A percentile compares a stretch with the other conserved stretches of the same genome.
These are phyloP conservation scores for Sebastes reedi DNA, from an alignment of 2,797 vertebrate genomes.

Conservation along the genomic window DNA sequence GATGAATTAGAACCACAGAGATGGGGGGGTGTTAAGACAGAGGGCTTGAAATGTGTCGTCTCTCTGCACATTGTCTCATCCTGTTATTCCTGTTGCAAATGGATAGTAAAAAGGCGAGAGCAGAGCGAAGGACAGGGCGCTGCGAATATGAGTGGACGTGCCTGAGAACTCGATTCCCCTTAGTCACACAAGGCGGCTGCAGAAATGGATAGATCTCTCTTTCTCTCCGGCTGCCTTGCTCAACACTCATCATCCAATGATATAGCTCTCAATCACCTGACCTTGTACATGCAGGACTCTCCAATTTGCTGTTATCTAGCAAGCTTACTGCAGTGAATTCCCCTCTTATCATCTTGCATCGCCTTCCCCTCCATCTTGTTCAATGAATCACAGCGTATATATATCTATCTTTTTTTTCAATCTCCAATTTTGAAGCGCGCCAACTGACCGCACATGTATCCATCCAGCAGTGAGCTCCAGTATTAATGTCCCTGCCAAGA, in stretches of 20 bases:
- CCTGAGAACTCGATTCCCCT: conserved; percentile 12
- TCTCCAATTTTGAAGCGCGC: conserved; percentile 25
- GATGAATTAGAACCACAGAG: conserved; percentile 45
- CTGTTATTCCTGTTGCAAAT: conserved; percentile 5
- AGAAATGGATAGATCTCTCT: conserved; percentile 17
- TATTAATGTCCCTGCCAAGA: conserved; percentile 50
- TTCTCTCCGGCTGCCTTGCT: conserved; percentile 2
- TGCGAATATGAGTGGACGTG: conserved; percentile 16
- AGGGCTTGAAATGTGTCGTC: conserved; percentile 15
- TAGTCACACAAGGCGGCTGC: conserved; percentile 12
- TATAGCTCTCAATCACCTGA: conserved; percentile 42
- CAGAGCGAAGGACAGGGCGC: not conserved
- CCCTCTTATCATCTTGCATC: conserved; percentile 17
- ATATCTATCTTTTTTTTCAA: not conserved
- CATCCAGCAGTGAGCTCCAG: conserved; percentile 10
- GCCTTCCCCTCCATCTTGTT: not conserved
- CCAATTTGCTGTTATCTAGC: conserved; percentile 30
- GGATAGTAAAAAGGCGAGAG: conserved; percentile 6
- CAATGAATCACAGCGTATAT: not conserved
- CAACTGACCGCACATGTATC: conserved; percentile 29
- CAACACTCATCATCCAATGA: conserved; percentile 23
- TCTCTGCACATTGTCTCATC: conserved; percentile 16
- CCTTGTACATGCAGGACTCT: conserved; percentile 1
- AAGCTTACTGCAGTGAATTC: not conserved
- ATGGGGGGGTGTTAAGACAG: not conserved